Evolutionary conservation across 2,113 vertebrate species (phyloP).

Genomic region (Apteryx owenii): DNA sequence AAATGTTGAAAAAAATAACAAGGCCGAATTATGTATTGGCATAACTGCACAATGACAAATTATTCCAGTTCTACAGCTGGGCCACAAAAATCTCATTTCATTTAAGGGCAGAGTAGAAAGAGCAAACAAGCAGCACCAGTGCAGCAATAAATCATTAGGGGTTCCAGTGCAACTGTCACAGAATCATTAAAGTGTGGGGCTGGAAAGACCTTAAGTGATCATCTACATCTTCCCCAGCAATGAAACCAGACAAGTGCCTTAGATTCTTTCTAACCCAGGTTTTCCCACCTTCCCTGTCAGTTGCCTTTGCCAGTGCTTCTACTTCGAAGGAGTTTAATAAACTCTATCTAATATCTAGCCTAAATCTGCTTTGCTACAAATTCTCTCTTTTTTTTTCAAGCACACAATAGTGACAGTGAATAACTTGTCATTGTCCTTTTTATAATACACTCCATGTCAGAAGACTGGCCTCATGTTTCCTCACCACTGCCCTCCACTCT

Average conservation of each 20-base stretch:
- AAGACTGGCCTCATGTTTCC: neutral
- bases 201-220: neutral
- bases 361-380: neutral
- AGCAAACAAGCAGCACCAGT: neutral
- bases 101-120: neutral
- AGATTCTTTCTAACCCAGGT: neutral
- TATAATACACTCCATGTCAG: neutral
- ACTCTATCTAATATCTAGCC: neutral
- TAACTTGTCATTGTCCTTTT: neutral
- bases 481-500: neutral
- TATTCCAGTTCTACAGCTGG: neutral
- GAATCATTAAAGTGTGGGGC: neutral
- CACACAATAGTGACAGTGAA: neutral
- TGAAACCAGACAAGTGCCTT: neutral
- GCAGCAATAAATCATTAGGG: neutral
- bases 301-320: neutral
- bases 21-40: neutral
- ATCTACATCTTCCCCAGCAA: neutral
- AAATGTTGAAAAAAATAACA: neutral
- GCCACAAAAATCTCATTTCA: neutral
- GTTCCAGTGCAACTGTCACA: neutral
- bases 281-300: neutral
- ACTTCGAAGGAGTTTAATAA: neutral
- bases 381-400: neutral
- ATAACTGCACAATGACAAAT: neutral